A percentile compares a stretch with the other conserved stretches of the same genome.
Conservation (phyloP, 1,140 invertebrate genomes). For the Hesperophylax magnus region DNA sequence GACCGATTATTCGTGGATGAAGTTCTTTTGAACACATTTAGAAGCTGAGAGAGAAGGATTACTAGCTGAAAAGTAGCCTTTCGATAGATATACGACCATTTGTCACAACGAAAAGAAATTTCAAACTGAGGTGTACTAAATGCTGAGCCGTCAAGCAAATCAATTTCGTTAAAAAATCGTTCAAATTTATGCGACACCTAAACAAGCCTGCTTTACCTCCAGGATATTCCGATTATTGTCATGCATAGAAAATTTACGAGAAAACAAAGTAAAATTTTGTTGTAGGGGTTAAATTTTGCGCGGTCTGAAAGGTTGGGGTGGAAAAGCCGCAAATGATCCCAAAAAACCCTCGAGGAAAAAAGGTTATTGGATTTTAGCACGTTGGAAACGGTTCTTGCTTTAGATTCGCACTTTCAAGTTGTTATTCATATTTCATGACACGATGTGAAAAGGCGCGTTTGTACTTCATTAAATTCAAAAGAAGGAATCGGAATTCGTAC, state of each 20-base stretch:
- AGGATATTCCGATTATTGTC: conserved; percentile 39
- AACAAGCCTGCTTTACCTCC: not conserved
- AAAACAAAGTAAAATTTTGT: conserved; percentile 50
- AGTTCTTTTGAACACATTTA: no score
- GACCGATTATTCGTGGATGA: no score
- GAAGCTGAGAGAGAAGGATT: no score
- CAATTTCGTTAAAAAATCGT: not conserved
- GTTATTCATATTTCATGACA: conserved; percentile 24
- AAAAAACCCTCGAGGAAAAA: conserved; percentile 52
- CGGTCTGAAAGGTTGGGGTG: conserved; percentile 34
- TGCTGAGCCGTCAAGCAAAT: not conserved
- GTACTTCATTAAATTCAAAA: conserved; percentile 5
- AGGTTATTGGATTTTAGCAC: conserved; percentile 52
- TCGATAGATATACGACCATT: no score
- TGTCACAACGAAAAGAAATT: no score
- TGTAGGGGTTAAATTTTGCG: conserved; percentile 32
- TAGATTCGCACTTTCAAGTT: conserved; percentile 17
- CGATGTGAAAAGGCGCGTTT: conserved; percentile 17
- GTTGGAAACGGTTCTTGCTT: conserved; percentile 36
- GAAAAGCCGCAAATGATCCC: conserved; percentile 56
- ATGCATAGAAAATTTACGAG: conserved; percentile 47
- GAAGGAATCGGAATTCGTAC: not conserved
- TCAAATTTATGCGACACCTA: not conserved
- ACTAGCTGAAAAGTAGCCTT: no score
- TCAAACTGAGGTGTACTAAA: no score